Percentiles rank a stretch among this genome's conserved stretches.
These are phyloP conservation scores for Idris sp. DNA, from an alignment of 1,140 invertebrate genomes.

Conservation along the genomic window DNA sequence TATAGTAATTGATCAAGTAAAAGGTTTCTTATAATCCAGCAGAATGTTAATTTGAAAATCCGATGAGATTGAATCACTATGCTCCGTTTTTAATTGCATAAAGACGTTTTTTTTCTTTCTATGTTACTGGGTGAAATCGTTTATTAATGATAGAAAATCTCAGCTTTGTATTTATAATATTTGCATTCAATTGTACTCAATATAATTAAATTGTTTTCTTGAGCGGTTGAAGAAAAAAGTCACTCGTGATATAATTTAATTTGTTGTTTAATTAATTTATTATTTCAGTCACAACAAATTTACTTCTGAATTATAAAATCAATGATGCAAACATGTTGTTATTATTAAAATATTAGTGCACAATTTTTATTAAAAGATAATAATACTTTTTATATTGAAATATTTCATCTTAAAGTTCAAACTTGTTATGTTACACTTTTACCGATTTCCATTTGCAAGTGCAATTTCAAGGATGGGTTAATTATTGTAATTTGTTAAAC, in stretches of 20 bases:
- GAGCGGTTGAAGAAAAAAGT: not conserved
- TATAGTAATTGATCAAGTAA: conserved; percentile 54
- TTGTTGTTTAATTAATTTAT: too few species aligned
- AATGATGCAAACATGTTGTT: too few species aligned
- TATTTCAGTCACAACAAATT: too few species aligned
- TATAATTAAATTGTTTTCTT: not conserved
- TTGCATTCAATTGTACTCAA: conserved; percentile 1
- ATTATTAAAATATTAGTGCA: too few species aligned
- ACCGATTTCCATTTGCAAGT: conserved; percentile 21
- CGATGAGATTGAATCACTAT: conserved; percentile 15
- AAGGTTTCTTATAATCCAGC: conserved; percentile 36
- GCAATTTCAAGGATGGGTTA: conserved; percentile 27
- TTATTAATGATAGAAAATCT: too few species aligned
- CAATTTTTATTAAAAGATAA: too few species aligned
- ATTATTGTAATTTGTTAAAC: conserved; percentile 22
- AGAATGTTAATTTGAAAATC: conserved; percentile 36
- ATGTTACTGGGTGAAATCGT: conserved; percentile 19
- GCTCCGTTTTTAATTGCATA: conserved; percentile 18
- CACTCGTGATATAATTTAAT: not conserved
- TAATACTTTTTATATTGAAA: conserved; percentile 17
- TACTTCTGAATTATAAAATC: too few species aligned
- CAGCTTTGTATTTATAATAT: conserved; percentile 1
- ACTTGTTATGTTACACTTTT: conserved; percentile 20
- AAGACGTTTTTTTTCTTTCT: conserved; percentile 17
- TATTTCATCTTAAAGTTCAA: too few species aligned